phyloP scores from a whole-genome alignment of 2,113 vertebrate species.

The Leiothrix lutea region DNA sequence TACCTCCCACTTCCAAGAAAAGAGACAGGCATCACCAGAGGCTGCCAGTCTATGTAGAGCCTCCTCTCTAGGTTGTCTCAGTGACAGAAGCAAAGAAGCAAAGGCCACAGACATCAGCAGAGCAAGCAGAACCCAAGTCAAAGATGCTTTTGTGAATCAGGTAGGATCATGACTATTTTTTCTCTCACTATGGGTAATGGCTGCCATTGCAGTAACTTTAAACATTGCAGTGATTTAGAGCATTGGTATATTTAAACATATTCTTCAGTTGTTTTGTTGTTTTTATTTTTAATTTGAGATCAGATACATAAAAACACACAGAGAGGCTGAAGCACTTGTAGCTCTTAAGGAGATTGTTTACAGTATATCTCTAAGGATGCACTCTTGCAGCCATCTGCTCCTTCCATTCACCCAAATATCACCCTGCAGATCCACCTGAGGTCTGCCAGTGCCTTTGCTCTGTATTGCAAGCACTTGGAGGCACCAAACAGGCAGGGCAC shows the following conservation, averaged over 20 bases:
- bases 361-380: background rate
- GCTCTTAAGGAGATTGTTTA: background rate
- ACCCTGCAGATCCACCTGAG: background rate
- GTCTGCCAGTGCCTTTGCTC: background rate
- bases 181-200: background rate
- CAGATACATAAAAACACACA: background rate
- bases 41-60: rapidly evolving
- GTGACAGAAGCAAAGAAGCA: background rate
- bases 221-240: background rate
- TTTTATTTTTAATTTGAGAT: background rate
- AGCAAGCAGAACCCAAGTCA: background rate
- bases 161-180: background rate
- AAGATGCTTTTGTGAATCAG: background rate
- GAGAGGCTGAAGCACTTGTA: background rate
- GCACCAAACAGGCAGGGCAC: background rate
- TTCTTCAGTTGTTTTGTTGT: background rate
- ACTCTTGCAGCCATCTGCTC: background rate
- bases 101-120: background rate
- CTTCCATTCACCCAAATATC: background rate
- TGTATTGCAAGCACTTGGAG: background rate
- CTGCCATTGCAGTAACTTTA: background rate
- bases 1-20: background rate
- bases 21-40: background rate
- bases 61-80: background rate
- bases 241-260: background rate